These are phyloP conservation scores for Autographa gamma DNA, from an alignment of 2,888 invertebrate genomes.

Conservation along the genomic window DNA sequence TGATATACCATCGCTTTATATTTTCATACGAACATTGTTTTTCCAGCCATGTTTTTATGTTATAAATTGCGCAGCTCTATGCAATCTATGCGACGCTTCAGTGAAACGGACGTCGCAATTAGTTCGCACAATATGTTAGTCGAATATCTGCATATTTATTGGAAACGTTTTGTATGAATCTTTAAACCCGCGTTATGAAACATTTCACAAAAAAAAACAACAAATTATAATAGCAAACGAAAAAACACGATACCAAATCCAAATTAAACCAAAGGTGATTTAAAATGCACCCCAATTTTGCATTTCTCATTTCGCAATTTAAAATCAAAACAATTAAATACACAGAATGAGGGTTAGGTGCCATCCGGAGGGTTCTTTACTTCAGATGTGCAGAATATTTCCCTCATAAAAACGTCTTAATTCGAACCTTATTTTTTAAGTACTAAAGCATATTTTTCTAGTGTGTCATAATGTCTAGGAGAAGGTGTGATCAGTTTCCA, in stretches of 20 bases:
- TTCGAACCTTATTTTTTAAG: slow-evolving; percentile 40
- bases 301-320: slow-evolving; percentile 76
- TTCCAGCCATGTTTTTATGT: slow-evolving; percentile 51
- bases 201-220: slow-evolving; percentile 49
- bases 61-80: slow-evolving; percentile 65
- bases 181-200: slow-evolving; percentile 41
- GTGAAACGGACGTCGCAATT: slow-evolving; percentile 71
- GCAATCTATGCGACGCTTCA: slow-evolving; percentile 64
- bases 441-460: slow-evolving; percentile 61
- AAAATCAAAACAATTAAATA: slow-evolving; percentile 87
- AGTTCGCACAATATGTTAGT: slow-evolving; percentile 69
- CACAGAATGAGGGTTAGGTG: slow-evolving; percentile 76
- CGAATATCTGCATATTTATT: slow-evolving; percentile 74
- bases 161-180: slow-evolving; percentile 55
- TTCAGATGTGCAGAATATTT: slow-evolving; percentile 72
- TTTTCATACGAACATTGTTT: slow-evolving; percentile 20
- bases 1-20: slow-evolving; percentile 13
- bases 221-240: slow-evolving; percentile 42
- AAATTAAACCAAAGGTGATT: slow-evolving; percentile 49
- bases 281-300: slow-evolving; percentile 79
- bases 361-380: slow-evolving; percentile 77
- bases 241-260: slow-evolving; percentile 32
- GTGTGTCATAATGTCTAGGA: slow-evolving; percentile 45
- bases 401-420: slow-evolving; percentile 43
- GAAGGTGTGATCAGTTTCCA: slow-evolving; percentile 73